These are phyloP conservation scores for Spermophilus dauricus DNA, from an alignment of 2,113 vertebrate genomes.

Conservation along the genomic window DNA sequence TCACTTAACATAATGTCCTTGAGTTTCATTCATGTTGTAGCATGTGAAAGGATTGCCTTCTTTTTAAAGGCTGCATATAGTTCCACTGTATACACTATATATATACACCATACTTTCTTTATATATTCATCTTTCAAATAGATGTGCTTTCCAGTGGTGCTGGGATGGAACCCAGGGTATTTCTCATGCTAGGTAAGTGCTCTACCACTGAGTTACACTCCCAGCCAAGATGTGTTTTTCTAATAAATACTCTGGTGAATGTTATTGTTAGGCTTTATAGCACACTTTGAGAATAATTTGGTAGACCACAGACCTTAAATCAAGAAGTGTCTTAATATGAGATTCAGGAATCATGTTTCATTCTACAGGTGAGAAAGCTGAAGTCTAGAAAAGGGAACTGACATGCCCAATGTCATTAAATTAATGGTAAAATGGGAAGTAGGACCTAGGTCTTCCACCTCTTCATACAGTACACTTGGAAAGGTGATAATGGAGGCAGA, in stretches of 20 bases:
- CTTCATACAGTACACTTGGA: background rate
- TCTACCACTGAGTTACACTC: background rate
- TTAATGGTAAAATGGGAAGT: background rate
- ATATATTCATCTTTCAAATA: background rate
- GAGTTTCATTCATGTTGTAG: background rate
- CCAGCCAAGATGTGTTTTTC: background rate
- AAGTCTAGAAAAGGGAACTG: background rate
- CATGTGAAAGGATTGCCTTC: background rate
- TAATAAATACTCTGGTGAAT: background rate
- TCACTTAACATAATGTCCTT: background rate
- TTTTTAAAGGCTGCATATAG: background rate
- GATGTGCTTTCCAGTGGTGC: background rate
- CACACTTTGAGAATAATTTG: slow-evolving; percentile 21
- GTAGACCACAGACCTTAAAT: background rate
- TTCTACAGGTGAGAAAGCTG: slow-evolving; percentile 34
- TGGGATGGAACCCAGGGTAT: background rate
- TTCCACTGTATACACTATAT: background rate
- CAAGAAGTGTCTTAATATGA: background rate
- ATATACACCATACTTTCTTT: background rate
- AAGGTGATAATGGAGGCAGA: background rate
- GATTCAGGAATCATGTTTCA: background rate
- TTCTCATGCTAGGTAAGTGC: background rate
- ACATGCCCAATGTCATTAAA: background rate
- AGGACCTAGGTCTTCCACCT: background rate
- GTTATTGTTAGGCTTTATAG: slow-evolving; percentile 14